Evolutionary conservation across 2,797 vertebrate species (phyloP).

Genomic region (Arremon brunneinucha): DNA sequence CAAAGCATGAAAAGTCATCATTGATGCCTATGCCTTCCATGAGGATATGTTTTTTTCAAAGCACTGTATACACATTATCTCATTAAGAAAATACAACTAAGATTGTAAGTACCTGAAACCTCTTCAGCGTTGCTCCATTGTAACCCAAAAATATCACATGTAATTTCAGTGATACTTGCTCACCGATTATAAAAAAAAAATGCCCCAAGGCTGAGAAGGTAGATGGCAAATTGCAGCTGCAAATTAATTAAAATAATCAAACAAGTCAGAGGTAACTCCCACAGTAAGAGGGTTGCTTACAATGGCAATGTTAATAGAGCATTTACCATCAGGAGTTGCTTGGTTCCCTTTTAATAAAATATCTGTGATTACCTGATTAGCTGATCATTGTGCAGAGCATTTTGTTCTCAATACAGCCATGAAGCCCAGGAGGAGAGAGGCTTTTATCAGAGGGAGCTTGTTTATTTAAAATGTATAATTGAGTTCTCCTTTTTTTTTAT

Average conservation of each 20-base stretch:
- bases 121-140: neutral
- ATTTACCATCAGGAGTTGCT: constrained; percentile 16
- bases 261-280: constrained; percentile 22
- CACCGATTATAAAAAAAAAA: neutral
- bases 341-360: constrained; percentile 25
- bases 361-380: constrained; percentile 45
- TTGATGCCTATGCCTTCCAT: neutral
- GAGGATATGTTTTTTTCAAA: neutral
- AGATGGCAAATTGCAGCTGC: constrained; percentile 29
- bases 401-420: neutral
- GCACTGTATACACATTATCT: neutral
- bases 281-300: constrained; percentile 10
- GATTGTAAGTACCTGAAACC: neutral
- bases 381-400: neutral
- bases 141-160: constrained; percentile 15
- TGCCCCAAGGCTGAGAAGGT: constrained; percentile 4
- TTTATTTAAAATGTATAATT: constrained; percentile 22
- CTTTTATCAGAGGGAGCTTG: constrained; percentile 6
- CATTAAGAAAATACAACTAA: constrained; percentile 22
- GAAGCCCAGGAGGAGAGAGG: neutral
- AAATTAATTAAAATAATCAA: constrained; percentile 62
- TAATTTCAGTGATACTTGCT: constrained; percentile 24
- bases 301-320: neutral
- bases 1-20: neutral
- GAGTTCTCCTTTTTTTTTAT: neutral